Conservation (phyloP, 2,888 invertebrate species). For the Oxyteleia sp. region DNA sequence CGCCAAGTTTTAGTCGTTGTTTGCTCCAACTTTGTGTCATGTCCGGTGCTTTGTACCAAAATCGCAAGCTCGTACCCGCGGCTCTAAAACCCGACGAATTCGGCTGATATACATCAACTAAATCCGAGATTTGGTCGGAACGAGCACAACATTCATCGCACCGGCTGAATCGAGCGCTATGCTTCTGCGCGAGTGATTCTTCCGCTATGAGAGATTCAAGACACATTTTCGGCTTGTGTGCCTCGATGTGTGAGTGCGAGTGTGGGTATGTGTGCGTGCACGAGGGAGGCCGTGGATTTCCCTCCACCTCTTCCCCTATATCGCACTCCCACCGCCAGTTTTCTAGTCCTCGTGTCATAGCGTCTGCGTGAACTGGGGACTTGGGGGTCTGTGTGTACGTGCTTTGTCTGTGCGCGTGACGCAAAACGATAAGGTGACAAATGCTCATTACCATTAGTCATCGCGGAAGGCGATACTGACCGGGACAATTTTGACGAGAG, state of each 20-base stretch:
- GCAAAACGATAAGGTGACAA: conserved; percentile 48
- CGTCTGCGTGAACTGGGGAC: conserved; percentile 50
- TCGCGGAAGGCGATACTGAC: not conserved
- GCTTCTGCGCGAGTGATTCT: conserved; percentile 77
- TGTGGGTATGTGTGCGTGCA: conserved; percentile 23
- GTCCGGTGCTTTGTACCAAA: conserved; percentile 5
- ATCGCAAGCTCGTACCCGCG: too few species aligned
- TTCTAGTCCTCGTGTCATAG: conserved; percentile 49
- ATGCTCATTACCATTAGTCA: conserved; percentile 56
- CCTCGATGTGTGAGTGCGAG: conserved; percentile 25
- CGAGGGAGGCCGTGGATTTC: conserved; percentile 12
- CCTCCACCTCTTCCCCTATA: not conserved
- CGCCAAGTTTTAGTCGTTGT: too few species aligned
- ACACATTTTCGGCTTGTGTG: conserved; percentile 47
- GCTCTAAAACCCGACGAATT: conserved; percentile 34
- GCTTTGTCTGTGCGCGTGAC: conserved; percentile 28
- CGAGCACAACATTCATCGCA: conserved; percentile 70
- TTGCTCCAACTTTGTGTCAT: conserved; percentile 34
- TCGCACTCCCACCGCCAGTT: not conserved
- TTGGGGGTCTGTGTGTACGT: conserved; percentile 8
- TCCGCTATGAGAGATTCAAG: conserved; percentile 49
- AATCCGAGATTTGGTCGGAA: conserved; percentile 78
- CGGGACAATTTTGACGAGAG: not conserved
- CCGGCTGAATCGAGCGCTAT: conserved; percentile 73
- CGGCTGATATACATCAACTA: conserved; percentile 82